A percentile compares a stretch with the other conserved stretches of the same genome.
Evolutionary conservation across 2,113 vertebrate genomes (phyloP).

Genomic region (Setophaga petechia): DNA sequence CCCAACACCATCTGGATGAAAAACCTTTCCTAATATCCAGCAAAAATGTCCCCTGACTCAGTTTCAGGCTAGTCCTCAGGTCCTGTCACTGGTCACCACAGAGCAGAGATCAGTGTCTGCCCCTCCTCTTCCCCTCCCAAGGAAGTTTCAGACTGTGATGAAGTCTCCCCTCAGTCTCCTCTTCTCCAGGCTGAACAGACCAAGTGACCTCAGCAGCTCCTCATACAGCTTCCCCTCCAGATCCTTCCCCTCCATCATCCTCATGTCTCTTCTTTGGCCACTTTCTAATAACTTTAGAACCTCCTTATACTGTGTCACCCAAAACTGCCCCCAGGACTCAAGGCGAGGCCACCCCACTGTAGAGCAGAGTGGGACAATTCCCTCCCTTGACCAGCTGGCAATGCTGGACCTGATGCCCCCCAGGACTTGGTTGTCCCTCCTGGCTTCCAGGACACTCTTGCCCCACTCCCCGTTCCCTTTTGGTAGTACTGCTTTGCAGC

Average conservation of each 20-base stretch:
- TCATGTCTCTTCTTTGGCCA: background rate
- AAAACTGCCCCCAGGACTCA: background rate
- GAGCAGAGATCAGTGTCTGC: background rate
- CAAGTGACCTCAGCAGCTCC: background rate
- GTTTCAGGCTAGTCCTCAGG: background rate
- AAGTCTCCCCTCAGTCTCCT: background rate
- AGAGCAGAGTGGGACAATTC: background rate
- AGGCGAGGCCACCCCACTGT: accelerated
- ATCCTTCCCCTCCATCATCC: too few species aligned
- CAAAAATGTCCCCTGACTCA: background rate
- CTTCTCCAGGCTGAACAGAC: background rate
- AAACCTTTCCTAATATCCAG: background rate
- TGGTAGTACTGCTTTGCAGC: background rate
- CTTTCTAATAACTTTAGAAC: background rate
- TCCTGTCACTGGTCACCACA: background rate
- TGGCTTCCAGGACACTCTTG: background rate
- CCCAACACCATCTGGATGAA: too few species aligned
- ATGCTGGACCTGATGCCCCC: background rate
- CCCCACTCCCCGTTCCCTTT: background rate
- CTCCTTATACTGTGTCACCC: background rate
- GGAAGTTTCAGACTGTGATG: accelerated
- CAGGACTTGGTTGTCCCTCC: accelerated
- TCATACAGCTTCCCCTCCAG: background rate
- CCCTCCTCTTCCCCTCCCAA: background rate
- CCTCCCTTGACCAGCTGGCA: accelerated